Evolutionary conservation across 2,888 invertebrate genomes (phyloP).

Genomic region (Dicycla oo): DNA sequence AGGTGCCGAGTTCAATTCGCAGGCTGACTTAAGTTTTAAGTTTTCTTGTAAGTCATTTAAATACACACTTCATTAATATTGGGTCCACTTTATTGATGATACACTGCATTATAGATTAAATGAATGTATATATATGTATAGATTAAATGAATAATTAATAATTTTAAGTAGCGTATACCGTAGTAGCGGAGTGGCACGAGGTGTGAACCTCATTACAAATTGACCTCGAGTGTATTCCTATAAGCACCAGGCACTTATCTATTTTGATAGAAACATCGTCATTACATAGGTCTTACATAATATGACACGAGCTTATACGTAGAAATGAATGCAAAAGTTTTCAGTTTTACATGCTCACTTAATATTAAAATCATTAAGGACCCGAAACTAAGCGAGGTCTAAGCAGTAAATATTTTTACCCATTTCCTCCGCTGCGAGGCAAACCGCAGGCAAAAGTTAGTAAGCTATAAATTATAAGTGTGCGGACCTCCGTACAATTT

Average conservation of each 20-base stretch:
- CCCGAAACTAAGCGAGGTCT: constrained; percentile 9
- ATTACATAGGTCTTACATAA: not conserved
- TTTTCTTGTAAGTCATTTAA: not conserved
- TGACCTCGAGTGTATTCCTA: constrained; percentile 30
- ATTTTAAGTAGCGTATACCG: not conserved
- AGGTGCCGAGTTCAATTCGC: not conserved
- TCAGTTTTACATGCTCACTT: not conserved
- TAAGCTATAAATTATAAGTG: constrained; percentile 60
- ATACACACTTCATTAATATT: not conserved
- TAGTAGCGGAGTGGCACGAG: not conserved
- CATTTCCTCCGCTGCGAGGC: constrained; percentile 23
- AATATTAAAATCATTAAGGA: constrained; percentile 18
- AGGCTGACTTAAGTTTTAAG: not conserved
- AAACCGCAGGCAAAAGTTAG: constrained; percentile 56
- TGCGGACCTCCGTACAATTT: constrained; percentile 52
- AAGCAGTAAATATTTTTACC: constrained; percentile 55
- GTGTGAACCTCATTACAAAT: constrained; percentile 28
- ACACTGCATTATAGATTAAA: not conserved
- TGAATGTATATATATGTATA: too few species aligned
- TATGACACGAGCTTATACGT: not conserved
- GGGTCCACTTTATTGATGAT: not conserved
- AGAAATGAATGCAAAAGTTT: not conserved
- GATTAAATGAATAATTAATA: not conserved
- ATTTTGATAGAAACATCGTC: constrained; percentile 12
- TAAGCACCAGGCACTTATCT: constrained; percentile 11